Evolutionary conservation across 2,888 invertebrate genomes (phyloP).

Genomic region (Phengaris arion): DNA sequence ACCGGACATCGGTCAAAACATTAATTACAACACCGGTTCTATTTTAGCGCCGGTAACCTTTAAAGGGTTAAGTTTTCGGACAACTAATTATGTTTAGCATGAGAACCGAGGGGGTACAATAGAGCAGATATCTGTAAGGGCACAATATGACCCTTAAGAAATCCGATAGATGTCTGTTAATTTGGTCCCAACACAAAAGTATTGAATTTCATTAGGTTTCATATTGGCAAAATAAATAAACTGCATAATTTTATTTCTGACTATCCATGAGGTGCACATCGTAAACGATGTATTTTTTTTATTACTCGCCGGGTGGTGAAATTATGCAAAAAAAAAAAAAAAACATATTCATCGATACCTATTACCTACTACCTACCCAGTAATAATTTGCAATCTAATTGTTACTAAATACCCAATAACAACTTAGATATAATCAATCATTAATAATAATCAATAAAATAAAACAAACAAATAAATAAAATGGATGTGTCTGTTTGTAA

Average conservation of each 20-base stretch:
- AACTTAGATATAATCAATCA: no score
- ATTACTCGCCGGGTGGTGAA: background rate
- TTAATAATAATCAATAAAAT: no score
- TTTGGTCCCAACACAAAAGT: slow-evolving; percentile 11
- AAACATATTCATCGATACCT: no score
- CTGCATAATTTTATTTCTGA: background rate
- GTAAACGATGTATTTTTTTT: background rate
- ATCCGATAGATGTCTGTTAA: slow-evolving; percentile 21
- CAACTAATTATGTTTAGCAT: slow-evolving; percentile 19
- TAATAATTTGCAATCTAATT: no score
- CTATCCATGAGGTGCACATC: background rate
- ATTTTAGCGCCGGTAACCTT: background rate
- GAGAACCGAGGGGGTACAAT: slow-evolving; percentile 17
- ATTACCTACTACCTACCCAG: no score
- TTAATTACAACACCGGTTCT: slow-evolving; percentile 48
- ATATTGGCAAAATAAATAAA: slow-evolving; percentile 13
- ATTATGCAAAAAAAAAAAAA: background rate
- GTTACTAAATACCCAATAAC: no score
- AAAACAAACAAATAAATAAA: no score
- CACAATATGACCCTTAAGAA: slow-evolving; percentile 15
- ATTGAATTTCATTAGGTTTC: slow-evolving; percentile 15
- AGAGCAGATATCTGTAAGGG: background rate
- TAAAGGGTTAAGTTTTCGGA: slow-evolving; percentile 7
- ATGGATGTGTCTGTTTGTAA: no score
- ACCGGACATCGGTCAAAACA: slow-evolving; percentile 70